Conservation (phyloP, 2,888 invertebrate genomes). For the Xestia ashworthii region DNA sequence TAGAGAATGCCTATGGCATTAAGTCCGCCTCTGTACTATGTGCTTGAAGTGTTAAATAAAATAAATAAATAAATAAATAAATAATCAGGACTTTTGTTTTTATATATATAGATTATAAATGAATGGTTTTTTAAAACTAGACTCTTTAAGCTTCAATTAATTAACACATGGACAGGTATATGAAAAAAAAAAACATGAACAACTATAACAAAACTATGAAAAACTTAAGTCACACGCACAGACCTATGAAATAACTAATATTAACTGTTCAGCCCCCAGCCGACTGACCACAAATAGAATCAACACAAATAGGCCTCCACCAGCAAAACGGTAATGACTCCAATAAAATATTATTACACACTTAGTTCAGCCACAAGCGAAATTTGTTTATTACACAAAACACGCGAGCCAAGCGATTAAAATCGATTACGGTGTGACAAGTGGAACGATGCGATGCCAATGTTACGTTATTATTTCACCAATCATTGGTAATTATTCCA, state of each 20-base stretch:
- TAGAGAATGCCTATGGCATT: no score
- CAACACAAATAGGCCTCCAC: constrained; percentile 31
- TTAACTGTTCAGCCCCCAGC: not conserved
- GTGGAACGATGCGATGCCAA: constrained; percentile 44
- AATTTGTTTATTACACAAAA: constrained; percentile 56
- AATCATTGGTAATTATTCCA: constrained; percentile 57
- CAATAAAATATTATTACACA: constrained; percentile 59
- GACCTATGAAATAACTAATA: not conserved
- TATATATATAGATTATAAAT: no score
- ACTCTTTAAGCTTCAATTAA: no score
- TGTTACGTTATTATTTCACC: constrained; percentile 44
- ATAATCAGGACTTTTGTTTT: no score
- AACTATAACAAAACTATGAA: not conserved
- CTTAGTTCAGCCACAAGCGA: constrained; percentile 36
- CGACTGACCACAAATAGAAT: constrained; percentile 32
- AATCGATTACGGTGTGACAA: constrained; percentile 59
- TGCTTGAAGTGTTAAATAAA: no score
- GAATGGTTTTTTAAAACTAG: no score
- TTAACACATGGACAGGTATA: no score
- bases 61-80: no score
- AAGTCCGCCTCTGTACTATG: no score
- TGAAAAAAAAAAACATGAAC: not conserved
- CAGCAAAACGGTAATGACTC: constrained; percentile 40
- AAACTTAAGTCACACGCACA: not conserved
- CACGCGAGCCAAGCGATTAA: constrained; percentile 59